A percentile compares a stretch with the other conserved stretches of the same genome.
phyloP scores from a whole-genome alignment of 1,140 invertebrate genomes.

The Colletes gigas region DNA sequence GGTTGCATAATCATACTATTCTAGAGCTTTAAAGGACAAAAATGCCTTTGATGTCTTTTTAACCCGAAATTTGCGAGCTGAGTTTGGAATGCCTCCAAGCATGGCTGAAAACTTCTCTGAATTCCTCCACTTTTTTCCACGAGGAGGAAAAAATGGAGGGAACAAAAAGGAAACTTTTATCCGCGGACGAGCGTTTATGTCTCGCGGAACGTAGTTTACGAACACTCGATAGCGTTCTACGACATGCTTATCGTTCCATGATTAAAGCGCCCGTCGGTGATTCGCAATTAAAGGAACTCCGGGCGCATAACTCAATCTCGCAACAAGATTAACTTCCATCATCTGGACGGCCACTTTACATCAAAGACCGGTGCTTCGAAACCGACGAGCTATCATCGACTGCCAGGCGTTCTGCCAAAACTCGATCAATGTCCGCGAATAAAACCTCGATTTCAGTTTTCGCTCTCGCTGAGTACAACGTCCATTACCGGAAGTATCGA shows the following conservation, averaged over 20 bases:
- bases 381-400: background rate
- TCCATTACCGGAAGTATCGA: too few species aligned
- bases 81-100: slow-evolving; percentile 6
- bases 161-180: background rate
- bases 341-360: background rate
- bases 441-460: background rate
- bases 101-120: background rate
- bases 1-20: background rate
- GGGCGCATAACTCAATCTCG: background rate
- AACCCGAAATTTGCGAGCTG: background rate
- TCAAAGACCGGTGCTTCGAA: background rate
- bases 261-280: background rate
- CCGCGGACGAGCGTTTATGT: background rate
- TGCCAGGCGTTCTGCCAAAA: slow-evolving; percentile 7
- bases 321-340: slow-evolving; percentile 22
- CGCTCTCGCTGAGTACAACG: too few species aligned
- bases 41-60: background rate
- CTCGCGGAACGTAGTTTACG: background rate
- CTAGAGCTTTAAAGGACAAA: background rate
- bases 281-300: background rate
- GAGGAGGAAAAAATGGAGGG: too few species aligned
- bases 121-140: background rate
- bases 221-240: background rate
- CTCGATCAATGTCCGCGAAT: background rate
- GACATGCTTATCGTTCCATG: background rate